These are phyloP conservation scores for Peromyscus attwateri DNA, from an alignment of 2,797 vertebrate genomes.

Conservation along the genomic window DNA sequence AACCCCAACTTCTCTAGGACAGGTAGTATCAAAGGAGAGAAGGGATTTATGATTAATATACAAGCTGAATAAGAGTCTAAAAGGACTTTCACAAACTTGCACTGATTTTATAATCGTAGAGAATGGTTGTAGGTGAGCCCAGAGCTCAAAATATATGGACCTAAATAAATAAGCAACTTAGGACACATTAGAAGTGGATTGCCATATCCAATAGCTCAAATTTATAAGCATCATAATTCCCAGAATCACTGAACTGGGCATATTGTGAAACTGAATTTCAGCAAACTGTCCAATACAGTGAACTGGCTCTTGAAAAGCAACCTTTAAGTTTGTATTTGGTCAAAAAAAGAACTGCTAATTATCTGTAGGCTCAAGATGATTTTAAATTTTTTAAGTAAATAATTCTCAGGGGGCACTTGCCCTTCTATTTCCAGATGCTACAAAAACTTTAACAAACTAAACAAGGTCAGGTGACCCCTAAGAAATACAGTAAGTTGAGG, in stretches of 20 bases:
- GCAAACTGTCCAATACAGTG: not conserved
- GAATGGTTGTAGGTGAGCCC: not conserved
- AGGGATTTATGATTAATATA: constrained; percentile 21
- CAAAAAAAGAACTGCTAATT: constrained; percentile 55
- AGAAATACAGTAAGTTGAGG: not conserved
- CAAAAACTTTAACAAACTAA: constrained; percentile 21
- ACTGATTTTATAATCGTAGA: not conserved
- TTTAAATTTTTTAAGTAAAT: constrained; percentile 67
- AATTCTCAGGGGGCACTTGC: not conserved
- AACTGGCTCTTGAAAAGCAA: not conserved
- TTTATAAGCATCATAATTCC: not conserved
- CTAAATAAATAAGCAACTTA: not conserved
- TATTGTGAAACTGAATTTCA: not conserved
- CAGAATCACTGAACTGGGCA: not conserved
- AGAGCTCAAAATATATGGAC: not conserved
- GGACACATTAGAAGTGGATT: not conserved
- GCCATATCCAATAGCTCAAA: not conserved
- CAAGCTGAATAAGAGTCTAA: not conserved
- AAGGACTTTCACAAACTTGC: constrained; percentile 34
- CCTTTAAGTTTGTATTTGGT: not conserved
- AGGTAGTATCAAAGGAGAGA: constrained; percentile 5
- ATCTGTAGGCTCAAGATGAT: constrained; percentile 58
- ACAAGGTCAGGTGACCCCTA: not conserved
- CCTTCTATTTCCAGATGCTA: constrained; percentile 42
- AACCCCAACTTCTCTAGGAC: not conserved